Evolutionary conservation across 2,113 vertebrate species (phyloP).

Genomic region (Hemiscyllium ocellatum): DNA sequence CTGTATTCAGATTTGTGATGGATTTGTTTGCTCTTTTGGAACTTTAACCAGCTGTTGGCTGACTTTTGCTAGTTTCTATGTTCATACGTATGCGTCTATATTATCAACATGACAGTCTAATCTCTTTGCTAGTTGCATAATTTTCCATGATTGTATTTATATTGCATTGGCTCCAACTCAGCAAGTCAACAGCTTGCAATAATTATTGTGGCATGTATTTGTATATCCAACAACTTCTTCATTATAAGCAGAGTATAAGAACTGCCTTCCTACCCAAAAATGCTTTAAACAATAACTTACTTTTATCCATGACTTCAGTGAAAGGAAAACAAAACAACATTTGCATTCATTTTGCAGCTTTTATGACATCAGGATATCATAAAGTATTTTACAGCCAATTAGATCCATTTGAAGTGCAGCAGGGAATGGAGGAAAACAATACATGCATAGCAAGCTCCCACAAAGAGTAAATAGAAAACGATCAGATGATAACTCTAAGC

Average conservation of each 20-base stretch:
- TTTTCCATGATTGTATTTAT: background rate
- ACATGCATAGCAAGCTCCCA: background rate
- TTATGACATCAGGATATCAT: background rate
- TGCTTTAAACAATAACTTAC: background rate
- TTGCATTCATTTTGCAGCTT: background rate
- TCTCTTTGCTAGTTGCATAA: background rate
- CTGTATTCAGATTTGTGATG: background rate
- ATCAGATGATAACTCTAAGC: background rate
- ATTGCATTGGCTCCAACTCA: background rate
- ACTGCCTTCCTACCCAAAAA: background rate
- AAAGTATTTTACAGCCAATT: background rate
- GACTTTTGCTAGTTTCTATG: background rate
- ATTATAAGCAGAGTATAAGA: background rate
- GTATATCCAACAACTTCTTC: background rate
- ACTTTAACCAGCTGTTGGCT: background rate
- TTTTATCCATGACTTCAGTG: background rate
- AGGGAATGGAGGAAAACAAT: background rate
- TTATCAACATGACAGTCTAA: background rate
- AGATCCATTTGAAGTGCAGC: background rate
- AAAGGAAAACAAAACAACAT: background rate
- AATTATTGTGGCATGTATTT: constrained; percentile 9
- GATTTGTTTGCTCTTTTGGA: background rate
- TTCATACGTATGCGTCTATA: background rate
- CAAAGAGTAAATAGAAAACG: background rate
- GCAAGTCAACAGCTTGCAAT: background rate